Base-by-base conservation (phyloP, 2,888 invertebrate genomes). In the Thalpophila matura region DNA sequence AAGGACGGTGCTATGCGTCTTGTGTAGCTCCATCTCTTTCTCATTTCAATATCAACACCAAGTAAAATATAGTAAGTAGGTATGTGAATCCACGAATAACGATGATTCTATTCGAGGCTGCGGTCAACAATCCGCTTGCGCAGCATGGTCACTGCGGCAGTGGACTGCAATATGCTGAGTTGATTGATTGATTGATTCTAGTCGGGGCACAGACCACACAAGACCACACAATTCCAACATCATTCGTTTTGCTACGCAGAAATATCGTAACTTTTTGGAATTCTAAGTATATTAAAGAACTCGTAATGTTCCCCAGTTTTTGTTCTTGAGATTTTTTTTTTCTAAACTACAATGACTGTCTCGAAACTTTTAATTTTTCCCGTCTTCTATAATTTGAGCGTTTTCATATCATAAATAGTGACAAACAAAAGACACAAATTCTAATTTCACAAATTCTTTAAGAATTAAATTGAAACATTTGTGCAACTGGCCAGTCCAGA, bases 181-280 rank as follows among this genome's bases (percentile, higher is more conserved):
- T 65, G 70, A 71, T 70, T 71, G 71, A 54, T 67, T 65, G 66
- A 59, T 55, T 56, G 72, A 53, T 49, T 55, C 47, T 59, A 55
- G 50, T 47, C 29, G 26, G n/a, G 16, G 9, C 37, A 29, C 31
- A 14, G 3, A 69, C 62, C 56, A 61, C 47, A 57, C 4, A 5
- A 18, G 20, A 50, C 54, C 35, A 59, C 33, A 53, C 22, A 24
- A 10, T 14, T 50, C 33, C 20, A 49, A 24, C 14, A n/a, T n/a
- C 14, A 22, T 7, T 1, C 1, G n/a, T 38, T 56, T 10, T 14
- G 4, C 4, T n/a, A 10, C 47, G 0, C 5, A 33, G 6, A 33
- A 14, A 33, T 33, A 14, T 5, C 7, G 24, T 7, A 16, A n/a
- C n/a, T 29, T 16, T 49, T 55, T 16, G 12, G 4, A 2, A 5